Percentiles rank a stretch among this genome's conserved stretches.
Evolutionary conservation across 1,140 invertebrate genomes (phyloP).

Genomic region (Bacillus rossius): DNA sequence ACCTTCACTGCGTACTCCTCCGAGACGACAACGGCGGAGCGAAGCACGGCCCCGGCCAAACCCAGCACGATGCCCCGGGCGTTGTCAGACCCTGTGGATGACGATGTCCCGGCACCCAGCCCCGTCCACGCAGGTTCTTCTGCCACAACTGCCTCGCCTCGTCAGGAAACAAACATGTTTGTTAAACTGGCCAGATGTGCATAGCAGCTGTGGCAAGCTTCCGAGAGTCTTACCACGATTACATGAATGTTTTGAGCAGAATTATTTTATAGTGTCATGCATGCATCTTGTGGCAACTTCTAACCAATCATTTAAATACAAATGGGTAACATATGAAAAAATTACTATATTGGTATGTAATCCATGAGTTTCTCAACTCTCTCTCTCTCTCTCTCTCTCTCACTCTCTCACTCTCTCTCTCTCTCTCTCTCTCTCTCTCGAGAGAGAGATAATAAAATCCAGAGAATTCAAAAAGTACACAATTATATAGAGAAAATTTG

Average conservation of each 20-base stretch:
- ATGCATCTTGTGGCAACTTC: not conserved
- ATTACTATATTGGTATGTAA: too few relatives aligned
- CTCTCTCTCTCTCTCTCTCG: too few relatives aligned
- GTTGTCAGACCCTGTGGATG: slow-evolving; percentile 63
- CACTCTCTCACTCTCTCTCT: too few relatives aligned
- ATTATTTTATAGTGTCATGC: not conserved
- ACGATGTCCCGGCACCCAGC: too few relatives aligned
- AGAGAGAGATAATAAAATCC: too few relatives aligned
- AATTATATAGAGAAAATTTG: too few relatives aligned
- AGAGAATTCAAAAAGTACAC: too few relatives aligned
- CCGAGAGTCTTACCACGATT: not conserved
- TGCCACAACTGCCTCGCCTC: not conserved
- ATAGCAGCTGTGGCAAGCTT: not conserved
- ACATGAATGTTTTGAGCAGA: not conserved
- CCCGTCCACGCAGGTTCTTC: too few relatives aligned
- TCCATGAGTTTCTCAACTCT: too few relatives aligned
- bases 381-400: too few relatives aligned
- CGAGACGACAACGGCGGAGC: slow-evolving; percentile 74
- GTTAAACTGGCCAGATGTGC: not conserved
- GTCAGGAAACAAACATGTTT: not conserved
- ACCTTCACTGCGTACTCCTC: slow-evolving; percentile 81
- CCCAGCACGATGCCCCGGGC: slow-evolving; percentile 81
- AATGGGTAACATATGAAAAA: too few relatives aligned
- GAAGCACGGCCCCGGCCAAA: slow-evolving; percentile 71
- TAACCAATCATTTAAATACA: too few relatives aligned